These are phyloP conservation scores for Leuciscus idus DNA, from an alignment of 2,113 vertebrate species.

Conservation along the genomic window DNA sequence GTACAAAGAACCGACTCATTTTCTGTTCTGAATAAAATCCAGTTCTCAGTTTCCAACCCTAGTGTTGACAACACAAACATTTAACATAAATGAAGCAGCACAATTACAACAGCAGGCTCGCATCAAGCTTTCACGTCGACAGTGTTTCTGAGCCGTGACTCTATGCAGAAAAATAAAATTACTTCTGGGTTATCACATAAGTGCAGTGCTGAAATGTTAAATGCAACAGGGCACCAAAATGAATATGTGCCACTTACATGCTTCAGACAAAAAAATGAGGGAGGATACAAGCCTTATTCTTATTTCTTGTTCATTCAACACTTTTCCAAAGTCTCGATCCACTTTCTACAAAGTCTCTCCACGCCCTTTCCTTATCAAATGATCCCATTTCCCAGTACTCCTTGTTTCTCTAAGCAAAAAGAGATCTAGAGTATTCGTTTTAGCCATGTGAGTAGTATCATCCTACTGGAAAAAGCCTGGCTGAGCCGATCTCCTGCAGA, in stretches of 20 bases:
- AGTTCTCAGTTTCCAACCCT: neutral
- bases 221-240: constrained; percentile 9
- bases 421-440: constrained; percentile 10
- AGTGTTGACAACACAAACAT: neutral
- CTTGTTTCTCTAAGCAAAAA: neutral
- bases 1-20: neutral
- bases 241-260: neutral
- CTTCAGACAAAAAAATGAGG: neutral
- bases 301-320: neutral
- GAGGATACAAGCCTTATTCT: neutral
- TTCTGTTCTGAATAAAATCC: neutral
- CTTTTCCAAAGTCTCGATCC: neutral
- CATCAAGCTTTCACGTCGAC: neutral
- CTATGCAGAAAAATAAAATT: neutral
- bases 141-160: neutral
- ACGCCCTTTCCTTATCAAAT: neutral
- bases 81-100: neutral
- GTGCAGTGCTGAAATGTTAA: neutral
- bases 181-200: neutral
- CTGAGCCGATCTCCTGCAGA: constrained; percentile 29
- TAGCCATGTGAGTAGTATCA: constrained; percentile 39
- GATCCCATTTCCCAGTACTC: neutral
- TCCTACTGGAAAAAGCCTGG: constrained; percentile 25
- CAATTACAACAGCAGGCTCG: constrained; percentile 5
- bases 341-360: neutral